Base-by-base conservation (phyloP, 2,113 vertebrate genomes). In the Dipodomys merriami region DNA sequence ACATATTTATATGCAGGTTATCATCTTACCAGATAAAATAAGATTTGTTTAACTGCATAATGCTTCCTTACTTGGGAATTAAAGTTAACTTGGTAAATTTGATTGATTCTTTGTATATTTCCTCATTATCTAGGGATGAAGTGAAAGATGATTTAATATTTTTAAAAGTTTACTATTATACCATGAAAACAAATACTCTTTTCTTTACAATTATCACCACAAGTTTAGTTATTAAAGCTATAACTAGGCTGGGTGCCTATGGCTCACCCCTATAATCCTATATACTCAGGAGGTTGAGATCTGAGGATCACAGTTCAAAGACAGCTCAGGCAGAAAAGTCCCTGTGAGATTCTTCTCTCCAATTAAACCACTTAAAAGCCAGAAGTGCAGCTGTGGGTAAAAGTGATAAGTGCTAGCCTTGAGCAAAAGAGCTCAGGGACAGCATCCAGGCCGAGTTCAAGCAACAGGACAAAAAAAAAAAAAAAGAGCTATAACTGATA, bases 1-100 rank as follows among this genome's bases (percentile, higher is more conserved):
- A 89, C 6, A 78, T 49, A 87, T 46, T 57, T 57, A 57, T 57
- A 57, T 18, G 53, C 53, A 18, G 44, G 46, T 16, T 86, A 77
- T 74, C 2, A 22, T 60, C 53, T 90, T 90, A 93, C 60, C 44
- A 91, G 6, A 85, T 74, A 91, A 5, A 91, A 93, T 33, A 7
- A 95, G 94, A 91, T 69, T 80, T 72, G 39, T 73, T 87, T 73
- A 88, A 81, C 86, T 77, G 85, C 30, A 49, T 65, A 91, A 95
- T 6, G 57, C 19, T 85, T 83, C 16, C 49, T 85, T 87, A 93
- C 67, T 88, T 88, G 49, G 73, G 22, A 91, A 88, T 22, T 29
- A 95, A 95, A 93, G 16, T 71, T 85, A 92, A 94, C 18, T 19
- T 76, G 44, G 86, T 83, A 95, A 89, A 78, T 77, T 82, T 44